A percentile compares a stretch with the other conserved stretches of the same genome.
Evolutionary conservation across 2,888 invertebrate genomes (phyloP).

Genomic region (Cremastinae sp.): DNA sequence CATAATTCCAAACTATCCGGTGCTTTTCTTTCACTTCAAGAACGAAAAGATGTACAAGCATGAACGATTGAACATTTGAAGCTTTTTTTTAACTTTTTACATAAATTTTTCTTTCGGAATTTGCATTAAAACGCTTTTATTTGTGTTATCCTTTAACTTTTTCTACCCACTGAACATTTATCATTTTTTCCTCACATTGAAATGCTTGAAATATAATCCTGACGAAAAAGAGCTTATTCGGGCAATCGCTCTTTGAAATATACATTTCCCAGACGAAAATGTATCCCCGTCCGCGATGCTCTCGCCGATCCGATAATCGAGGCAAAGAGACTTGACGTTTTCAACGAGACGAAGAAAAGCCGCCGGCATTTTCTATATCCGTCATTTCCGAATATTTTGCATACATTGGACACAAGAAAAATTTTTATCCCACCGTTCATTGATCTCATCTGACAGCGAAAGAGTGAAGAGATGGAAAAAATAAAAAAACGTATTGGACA

Average conservation of each 20-base stretch:
- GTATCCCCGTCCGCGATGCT: constrained; percentile 32
- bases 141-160: constrained; percentile 10
- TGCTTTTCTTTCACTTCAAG: constrained; percentile 2
- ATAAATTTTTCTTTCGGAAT: too few species aligned
- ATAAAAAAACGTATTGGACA: constrained; percentile 6
- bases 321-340: neutral
- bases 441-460: neutral
- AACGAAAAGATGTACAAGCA: constrained; percentile 6
- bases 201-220: constrained; percentile 35
- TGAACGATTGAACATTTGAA: too few species aligned
- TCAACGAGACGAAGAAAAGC: neutral
- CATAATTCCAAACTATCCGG: constrained; percentile 22
- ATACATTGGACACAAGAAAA: neutral
- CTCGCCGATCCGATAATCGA: constrained; percentile 32
- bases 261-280: neutral
- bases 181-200: neutral
- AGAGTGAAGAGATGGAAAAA: neutral
- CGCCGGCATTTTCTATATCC: neutral
- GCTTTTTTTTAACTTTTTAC: too few species aligned
- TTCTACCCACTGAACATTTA: constrained; percentile 12
- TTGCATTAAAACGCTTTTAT: too few species aligned
- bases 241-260: neutral
- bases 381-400: neutral
- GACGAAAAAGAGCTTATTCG: neutral
- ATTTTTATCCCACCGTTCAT: neutral